Evolutionary conservation across 2,888 invertebrate genomes (phyloP).

Genomic region (Meghimatium bilineatum): DNA sequence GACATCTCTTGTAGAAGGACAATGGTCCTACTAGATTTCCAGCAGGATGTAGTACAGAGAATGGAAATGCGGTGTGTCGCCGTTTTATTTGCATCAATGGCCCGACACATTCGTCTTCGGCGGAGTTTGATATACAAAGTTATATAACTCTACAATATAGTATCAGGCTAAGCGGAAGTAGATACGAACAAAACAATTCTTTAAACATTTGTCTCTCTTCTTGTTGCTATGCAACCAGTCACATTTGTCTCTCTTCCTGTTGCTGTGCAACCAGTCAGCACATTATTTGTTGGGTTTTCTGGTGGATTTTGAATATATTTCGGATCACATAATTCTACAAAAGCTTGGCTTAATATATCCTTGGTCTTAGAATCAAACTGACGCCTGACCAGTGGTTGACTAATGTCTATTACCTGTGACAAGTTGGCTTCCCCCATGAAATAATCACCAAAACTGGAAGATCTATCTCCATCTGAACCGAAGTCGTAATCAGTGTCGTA

Average conservation of each 20-base stretch:
- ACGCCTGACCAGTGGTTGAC: conserved; percentile 38
- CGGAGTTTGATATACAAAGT: too few species aligned
- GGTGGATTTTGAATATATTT: background rate
- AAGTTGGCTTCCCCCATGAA: conserved; percentile 38
- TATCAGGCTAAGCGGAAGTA: too few species aligned
- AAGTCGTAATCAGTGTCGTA: conserved; percentile 37
- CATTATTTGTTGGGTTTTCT: conserved; percentile 7
- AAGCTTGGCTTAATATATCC: conserved; percentile 32
- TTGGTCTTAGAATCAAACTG: conserved; percentile 33
- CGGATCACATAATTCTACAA: conserved; percentile 35
- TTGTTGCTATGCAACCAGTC: background rate
- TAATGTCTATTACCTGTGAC: conserved; percentile 43
- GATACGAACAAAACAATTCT: too few species aligned
- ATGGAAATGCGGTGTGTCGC: too few species aligned
- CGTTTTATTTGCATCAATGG: too few species aligned
- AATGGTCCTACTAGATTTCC: too few species aligned
- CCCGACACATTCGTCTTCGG: too few species aligned
- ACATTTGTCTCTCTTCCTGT: background rate
- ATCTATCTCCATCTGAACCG: conserved; percentile 12
- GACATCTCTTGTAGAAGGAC: too few species aligned
- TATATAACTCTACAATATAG: too few species aligned
- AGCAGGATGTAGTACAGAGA: too few species aligned
- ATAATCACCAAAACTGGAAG: conserved; percentile 47
- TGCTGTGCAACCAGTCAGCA: conserved; percentile 20
- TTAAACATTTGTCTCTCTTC: conserved; percentile 7